phyloP scores from a whole-genome alignment of 2,888 invertebrate genomes.

The Branchinecta sandiegonensis region DNA sequence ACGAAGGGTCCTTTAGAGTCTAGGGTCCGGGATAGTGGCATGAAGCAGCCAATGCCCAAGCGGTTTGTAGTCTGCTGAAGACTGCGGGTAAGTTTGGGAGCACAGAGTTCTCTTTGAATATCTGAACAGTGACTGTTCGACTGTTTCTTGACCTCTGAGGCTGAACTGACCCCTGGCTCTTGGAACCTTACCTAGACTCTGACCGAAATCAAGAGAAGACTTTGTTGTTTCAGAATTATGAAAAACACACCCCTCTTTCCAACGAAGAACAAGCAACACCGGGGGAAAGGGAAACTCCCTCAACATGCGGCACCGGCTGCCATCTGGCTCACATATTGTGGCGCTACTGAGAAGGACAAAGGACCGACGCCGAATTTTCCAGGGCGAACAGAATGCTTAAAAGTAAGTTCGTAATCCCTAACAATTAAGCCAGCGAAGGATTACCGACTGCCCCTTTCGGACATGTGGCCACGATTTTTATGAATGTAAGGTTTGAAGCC shows the following conservation, averaged over 20 bases:
- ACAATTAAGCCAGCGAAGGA: too few species aligned
- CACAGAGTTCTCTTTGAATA: neutral
- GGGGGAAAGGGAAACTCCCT: neutral
- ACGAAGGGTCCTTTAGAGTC: too few species aligned
- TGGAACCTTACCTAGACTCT: neutral
- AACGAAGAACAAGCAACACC: neutral
- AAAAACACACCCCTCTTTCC: constrained; percentile 14
- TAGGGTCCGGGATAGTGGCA: too few species aligned
- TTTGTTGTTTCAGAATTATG: constrained; percentile 3
- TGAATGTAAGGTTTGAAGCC: too few species aligned
- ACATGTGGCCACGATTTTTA: too few species aligned
- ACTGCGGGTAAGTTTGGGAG: neutral
- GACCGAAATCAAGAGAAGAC: neutral
- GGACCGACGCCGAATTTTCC: neutral
- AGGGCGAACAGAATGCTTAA: constrained; percentile 13
- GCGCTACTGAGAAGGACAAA: constrained; percentile 7
- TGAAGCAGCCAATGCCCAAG: neutral
- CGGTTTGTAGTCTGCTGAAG: neutral
- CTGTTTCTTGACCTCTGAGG: neutral
- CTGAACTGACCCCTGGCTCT: neutral
- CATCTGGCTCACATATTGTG: neutral
- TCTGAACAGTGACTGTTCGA: neutral
- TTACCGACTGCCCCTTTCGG: too few species aligned
- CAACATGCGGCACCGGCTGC: neutral
- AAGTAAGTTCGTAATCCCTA: neutral